Evolutionary conservation across 2,888 invertebrate species (phyloP), one percentile per base, ranked within the genome.

Genomic region (Rhamphomyia laevipes): DNA sequence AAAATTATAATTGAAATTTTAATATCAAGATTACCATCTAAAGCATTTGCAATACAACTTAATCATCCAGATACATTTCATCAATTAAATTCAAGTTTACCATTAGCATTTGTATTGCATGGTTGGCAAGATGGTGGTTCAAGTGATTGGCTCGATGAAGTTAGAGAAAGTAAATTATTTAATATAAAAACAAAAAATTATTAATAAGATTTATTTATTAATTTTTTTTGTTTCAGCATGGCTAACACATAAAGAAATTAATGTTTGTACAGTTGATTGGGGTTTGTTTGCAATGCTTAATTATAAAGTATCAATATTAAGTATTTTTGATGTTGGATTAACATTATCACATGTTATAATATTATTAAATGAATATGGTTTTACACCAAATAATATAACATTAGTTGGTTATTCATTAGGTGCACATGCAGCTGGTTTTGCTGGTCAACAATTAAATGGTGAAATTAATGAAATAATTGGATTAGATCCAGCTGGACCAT

Each of bases 261-360:
- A 62, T 47, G 66, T 68, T 4, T 69, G 69, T 52, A 63, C 66
- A 2, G 66, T 69, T 27, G 68, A 69, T 48, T 69, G 70, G 70
- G 64, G 66, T 10, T 55, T 61, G 23, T 53, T 67, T 31, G 64
- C 68, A 9, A 62, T 64, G 49, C 58, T 58, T 27, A 62, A 66
- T 51, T 69, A 69, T 53, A 64, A 64, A 48, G 59, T 55, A 18
- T 67, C 67, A 4, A 64, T 66, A 5, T 61, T 65, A 63, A 65
- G 67, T 13, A 64, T 66, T 10, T 68, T 66, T 54, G 67, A 68
- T 52, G 68, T 68, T 15, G 69, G 69, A 1, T 56, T 66, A 3
- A 69, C 68, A 1, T 62, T 69, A 17, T 67, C 68, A 0, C 63
- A 61, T 13, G 64, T 68, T 27, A 62, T 69, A 41, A 59, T 62